A percentile compares a stretch with the other conserved stretches of the same genome.
Conservation (phyloP, 2,888 invertebrate species). For the Heteromyza rotundicornis region DNA sequence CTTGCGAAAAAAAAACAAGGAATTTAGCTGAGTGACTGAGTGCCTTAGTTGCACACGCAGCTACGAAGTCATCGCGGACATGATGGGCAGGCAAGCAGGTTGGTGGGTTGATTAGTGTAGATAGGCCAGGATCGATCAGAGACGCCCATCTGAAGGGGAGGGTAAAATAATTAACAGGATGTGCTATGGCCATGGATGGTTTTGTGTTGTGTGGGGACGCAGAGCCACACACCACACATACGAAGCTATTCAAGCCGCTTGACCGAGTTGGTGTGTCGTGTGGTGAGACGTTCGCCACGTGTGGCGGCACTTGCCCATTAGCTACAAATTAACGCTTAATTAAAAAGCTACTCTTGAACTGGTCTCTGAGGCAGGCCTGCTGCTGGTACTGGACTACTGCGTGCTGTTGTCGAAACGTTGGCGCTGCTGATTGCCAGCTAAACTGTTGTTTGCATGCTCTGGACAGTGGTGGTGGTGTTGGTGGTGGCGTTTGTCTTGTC, state of each 20-base stretch:
- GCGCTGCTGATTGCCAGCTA: conserved; percentile 49
- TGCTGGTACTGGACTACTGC: neutral
- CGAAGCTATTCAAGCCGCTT: too few species aligned
- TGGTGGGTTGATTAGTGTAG: neutral
- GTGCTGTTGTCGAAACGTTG: neutral
- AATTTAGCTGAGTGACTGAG: neutral
- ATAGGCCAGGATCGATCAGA: too few species aligned
- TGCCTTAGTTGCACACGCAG: too few species aligned
- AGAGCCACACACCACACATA: neutral
- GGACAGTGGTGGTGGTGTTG: conserved; percentile 35
- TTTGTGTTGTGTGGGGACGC: neutral
- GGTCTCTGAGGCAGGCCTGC: neutral
- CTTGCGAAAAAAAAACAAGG: neutral
- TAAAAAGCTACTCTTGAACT: neutral
- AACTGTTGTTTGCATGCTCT: conserved; percentile 53
- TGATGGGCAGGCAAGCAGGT: neutral
- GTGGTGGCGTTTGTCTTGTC: neutral
- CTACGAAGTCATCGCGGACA: too few species aligned
- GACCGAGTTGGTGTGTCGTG: neutral
- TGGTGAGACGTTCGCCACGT: neutral
- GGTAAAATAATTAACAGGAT: neutral
- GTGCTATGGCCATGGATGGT: neutral
- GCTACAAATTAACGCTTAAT: neutral
- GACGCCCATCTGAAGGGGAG: too few species aligned
- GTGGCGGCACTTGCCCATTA: neutral